Percentiles rank a stretch among this genome's conserved stretches.
Evolutionary conservation across 2,113 vertebrate genomes (phyloP).

Genomic region (Dolichallabes microphthalmus): DNA sequence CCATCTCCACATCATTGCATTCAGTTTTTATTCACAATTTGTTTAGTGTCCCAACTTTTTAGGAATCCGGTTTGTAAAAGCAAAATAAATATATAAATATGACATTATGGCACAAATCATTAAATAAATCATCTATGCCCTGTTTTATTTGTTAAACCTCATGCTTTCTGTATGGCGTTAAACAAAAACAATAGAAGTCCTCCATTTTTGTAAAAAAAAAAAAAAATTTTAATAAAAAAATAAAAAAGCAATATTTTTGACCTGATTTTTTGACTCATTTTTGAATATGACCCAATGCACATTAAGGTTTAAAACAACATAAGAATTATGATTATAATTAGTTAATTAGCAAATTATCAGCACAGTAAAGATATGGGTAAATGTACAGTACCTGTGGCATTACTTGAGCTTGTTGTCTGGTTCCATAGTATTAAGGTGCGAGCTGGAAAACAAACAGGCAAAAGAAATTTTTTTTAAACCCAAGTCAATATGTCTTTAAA

Average conservation of each 20-base stretch:
- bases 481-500: background rate
- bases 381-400: conserved; percentile 44
- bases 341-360: background rate
- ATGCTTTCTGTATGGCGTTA: background rate
- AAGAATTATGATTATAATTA: background rate
- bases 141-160: background rate
- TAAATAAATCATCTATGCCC: background rate
- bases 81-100: background rate
- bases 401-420: conserved; percentile 46
- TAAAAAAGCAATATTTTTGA: background rate
- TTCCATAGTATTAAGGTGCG: conserved; percentile 52
- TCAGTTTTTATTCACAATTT: too few relatives aligned
- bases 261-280: background rate
- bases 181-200: background rate
- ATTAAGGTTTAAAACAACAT: background rate
- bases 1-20: too few relatives aligned
- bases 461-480: background rate
- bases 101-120: background rate
- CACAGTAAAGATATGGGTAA: background rate
- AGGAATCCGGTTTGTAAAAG: too few relatives aligned
- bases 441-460: conserved; percentile 33
- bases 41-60: too few relatives aligned
- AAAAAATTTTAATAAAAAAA: too few relatives aligned
- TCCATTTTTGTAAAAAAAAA: too few relatives aligned
- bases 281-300: too few relatives aligned